Evolutionary conservation across 2,888 invertebrate species (phyloP).

Genomic region (Drosophila melanosoma): DNA sequence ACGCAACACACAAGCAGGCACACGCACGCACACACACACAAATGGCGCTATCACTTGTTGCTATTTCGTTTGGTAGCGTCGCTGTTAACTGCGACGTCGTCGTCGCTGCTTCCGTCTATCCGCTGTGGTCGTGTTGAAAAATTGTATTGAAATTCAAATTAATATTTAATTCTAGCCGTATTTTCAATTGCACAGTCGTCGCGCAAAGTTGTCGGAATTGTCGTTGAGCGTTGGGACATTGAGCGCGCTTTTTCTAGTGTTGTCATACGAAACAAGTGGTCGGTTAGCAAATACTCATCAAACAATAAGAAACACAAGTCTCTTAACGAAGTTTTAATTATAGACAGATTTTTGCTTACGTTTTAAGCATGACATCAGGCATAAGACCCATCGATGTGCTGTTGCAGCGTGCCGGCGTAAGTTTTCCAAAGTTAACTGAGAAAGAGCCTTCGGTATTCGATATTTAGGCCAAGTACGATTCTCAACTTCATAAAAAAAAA

Average conservation of each 20-base stretch:
- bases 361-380: conserved; percentile 74
- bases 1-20: conserved; percentile 9
- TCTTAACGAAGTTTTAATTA: conserved; percentile 26
- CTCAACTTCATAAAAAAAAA: conserved; percentile 1
- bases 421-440: conserved; percentile 38
- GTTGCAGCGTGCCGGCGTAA: conserved; percentile 83
- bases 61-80: conserved; percentile 47
- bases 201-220: conserved; percentile 54
- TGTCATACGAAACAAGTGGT: conserved; percentile 13
- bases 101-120: conserved; percentile 20
- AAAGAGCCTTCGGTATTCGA: conserved; percentile 40
- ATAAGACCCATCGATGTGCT: conserved; percentile 84
- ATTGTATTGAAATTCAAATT: conserved; percentile 77
- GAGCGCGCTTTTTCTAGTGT: conserved; percentile 31
- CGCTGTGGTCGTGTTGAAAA: conserved; percentile 55
- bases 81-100: conserved; percentile 33
- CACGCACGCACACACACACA: conserved; percentile 1
- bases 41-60: conserved; percentile 73
- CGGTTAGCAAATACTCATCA: conserved; percentile 9
- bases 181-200: conserved; percentile 76
- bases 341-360: conserved; percentile 5
- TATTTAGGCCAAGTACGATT: conserved; percentile 65
- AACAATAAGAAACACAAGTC: conserved; percentile 32
- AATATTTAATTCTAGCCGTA: conserved; percentile 69
- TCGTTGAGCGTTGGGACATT: conserved; percentile 15